phyloP scores from a whole-genome alignment of 2,888 invertebrate genomes.

The Ypsolopha sequella region DNA sequence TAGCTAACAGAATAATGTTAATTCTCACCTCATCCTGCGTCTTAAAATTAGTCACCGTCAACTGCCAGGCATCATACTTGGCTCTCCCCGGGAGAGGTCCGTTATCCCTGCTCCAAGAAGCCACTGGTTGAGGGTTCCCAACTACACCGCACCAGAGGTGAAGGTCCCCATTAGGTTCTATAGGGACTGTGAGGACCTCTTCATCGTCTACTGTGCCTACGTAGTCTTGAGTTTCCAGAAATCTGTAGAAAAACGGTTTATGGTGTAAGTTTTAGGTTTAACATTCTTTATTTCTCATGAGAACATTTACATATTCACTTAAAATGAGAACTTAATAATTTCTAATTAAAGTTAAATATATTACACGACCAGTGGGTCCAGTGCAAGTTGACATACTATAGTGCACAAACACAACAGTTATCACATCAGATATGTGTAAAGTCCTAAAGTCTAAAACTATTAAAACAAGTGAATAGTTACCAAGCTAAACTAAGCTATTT shows the following conservation, averaged over 20 bases:
- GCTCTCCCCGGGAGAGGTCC: conserved; percentile 50
- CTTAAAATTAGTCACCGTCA: conserved; percentile 49
- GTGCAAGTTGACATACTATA: no score
- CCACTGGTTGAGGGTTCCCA: conserved; percentile 70
- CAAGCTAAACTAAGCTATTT: no score
- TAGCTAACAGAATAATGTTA: conserved; percentile 12
- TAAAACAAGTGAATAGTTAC: no score
- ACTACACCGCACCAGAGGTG: conserved; percentile 76
- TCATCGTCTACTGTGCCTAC: conserved; percentile 43
- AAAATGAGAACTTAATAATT: no score
- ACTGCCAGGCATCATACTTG: conserved; percentile 32
- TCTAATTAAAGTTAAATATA: no score
- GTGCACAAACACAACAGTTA: no score
- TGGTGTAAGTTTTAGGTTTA: no score
- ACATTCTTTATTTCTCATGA: no score
- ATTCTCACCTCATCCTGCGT: conserved; percentile 42
- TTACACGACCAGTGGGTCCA: no score
- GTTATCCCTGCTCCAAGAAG: conserved; percentile 70
- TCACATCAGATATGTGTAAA: no score
- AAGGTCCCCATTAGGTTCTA: conserved; percentile 40
- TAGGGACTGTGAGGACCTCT: conserved; percentile 37
- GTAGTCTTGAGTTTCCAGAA: conserved; percentile 51
- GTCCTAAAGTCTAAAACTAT: no score
- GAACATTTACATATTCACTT: no score
- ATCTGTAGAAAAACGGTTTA: conserved; percentile 26